Conservation (phyloP, 2,113 vertebrate species). For the Oncorhynchus keta region DNA sequence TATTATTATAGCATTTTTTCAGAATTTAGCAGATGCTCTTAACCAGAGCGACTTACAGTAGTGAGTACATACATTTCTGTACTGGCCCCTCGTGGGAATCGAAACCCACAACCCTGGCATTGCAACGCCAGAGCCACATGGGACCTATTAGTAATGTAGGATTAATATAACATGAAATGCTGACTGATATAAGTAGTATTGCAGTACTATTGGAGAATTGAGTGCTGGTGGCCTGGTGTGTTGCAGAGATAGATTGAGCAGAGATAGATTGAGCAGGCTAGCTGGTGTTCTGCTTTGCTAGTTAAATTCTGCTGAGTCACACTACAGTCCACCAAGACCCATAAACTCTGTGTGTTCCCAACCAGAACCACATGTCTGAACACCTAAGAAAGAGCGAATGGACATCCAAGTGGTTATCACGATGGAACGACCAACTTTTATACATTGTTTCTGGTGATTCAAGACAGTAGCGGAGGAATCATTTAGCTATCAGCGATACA, state of each 20-base stretch:
- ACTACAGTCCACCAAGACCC: slow-evolving; percentile 42
- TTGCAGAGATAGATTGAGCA: background rate
- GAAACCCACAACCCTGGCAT: too few relatives aligned
- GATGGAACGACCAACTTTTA: slow-evolving; percentile 28
- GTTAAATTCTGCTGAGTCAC: slow-evolving; percentile 43
- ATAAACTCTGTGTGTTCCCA: slow-evolving; percentile 34
- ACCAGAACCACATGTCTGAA: slow-evolving; percentile 12
- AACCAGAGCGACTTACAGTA: too few relatives aligned
- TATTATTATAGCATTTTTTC: background rate
- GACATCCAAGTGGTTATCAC: slow-evolving; percentile 28
- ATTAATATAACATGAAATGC: too few relatives aligned
- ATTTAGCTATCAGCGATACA: slow-evolving; percentile 35
- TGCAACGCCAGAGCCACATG: too few relatives aligned
- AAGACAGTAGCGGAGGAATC: slow-evolving; percentile 29
- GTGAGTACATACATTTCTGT: too few relatives aligned
- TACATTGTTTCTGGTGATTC: slow-evolving; percentile 10
- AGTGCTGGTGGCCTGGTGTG: background rate
- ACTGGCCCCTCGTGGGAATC: too few relatives aligned
- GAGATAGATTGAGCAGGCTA: slow-evolving; percentile 2
- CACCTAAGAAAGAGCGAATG: slow-evolving; percentile 29
- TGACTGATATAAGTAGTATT: too few relatives aligned
- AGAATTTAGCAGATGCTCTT: too few relatives aligned
- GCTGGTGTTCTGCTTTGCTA: slow-evolving; percentile 36
- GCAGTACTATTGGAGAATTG: background rate
- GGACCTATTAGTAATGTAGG: too few relatives aligned